Base-by-base conservation (phyloP, 2,888 invertebrate species). In the Cosmia pyralina region DNA sequence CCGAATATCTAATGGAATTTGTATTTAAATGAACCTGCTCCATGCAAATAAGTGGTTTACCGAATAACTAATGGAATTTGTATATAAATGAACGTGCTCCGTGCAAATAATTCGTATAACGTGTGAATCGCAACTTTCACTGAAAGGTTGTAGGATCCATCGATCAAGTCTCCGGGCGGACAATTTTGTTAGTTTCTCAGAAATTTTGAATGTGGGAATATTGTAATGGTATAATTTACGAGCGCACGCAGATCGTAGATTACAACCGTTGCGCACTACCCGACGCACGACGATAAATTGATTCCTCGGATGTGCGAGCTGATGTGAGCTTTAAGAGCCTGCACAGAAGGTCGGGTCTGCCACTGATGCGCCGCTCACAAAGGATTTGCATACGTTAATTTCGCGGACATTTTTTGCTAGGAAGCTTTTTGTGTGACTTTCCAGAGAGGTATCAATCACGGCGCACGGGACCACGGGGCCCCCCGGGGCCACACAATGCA, bases 321-420 rank as follows among this genome's bases (percentile, higher is more conserved):
- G 19, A 57, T 59, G 17, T 69, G 34, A 55, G 58, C 50, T 46
- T 60, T 79, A 44, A 62, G 3, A 0, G 6, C 34, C 3, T 68
- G 28, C 15, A 22, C 19, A 34, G 11, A 67, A 44, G 52, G 46
- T 55, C 34, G 55, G n/a, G 0, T 41, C 7, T 77, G n/a, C 67
- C 41, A 10, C 7, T 11, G 5, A 15, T 41, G 28, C 48, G 11
- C 13, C 3, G 38, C n/a, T 28, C 52, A 83, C 83, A 88, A 88
- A 83, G 81, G 78, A 88, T 90, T 90, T 90, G 90, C 90, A 90
- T 90, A 89, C 88, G 82, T 72, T 73, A 73, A 79, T 76, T 79
- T 79, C 13, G 78, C 74, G 50, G 46, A 70, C 60, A 81, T 85
- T 89, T 89, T 90, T 89, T 89, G 88, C 82, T 81, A 83, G 83